These are phyloP conservation scores for Aphis gossypii DNA, from an alignment of 1,140 invertebrate species.

Conservation along the genomic window DNA sequence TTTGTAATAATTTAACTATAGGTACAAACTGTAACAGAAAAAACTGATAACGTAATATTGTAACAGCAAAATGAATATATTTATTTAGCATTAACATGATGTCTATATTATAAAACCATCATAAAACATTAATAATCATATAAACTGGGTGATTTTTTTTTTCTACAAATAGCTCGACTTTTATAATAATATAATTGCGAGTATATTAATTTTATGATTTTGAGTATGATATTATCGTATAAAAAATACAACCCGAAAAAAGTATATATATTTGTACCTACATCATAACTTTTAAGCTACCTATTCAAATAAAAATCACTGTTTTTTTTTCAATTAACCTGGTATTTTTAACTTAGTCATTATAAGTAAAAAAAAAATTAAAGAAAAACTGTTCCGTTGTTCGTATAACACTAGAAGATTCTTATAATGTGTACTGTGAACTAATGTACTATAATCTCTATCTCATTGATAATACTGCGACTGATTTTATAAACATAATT, in stretches of 20 bases:
- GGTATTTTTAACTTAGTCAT: neutral
- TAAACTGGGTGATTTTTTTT: neutral
- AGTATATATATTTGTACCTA: neutral
- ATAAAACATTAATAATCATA: neutral
- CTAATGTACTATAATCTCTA: slow-evolving; percentile 21
- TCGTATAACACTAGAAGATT: neutral
- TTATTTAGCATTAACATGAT: neutral
- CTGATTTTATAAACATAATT: slow-evolving; percentile 10
- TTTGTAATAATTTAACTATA: neutral
- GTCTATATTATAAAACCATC: neutral
- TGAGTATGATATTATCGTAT: neutral
- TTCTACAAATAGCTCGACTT: neutral
- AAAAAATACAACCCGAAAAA: neutral
- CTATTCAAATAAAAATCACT: neutral
- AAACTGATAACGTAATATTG: neutral
- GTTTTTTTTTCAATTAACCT: neutral
- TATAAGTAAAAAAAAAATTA: neutral
- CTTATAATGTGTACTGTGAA: neutral
- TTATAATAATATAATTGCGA: neutral
- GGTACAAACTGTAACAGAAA: neutral
- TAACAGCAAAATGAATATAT: neutral
- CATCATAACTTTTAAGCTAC: neutral
- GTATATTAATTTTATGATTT: neutral
- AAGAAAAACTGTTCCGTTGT: neutral
- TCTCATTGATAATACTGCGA: neutral